Percentiles rank a stretch among this genome's conserved stretches.
These are phyloP conservation scores for Cyrtonyx montezumae DNA, from an alignment of 2,113 vertebrate genomes.

Conservation along the genomic window DNA sequence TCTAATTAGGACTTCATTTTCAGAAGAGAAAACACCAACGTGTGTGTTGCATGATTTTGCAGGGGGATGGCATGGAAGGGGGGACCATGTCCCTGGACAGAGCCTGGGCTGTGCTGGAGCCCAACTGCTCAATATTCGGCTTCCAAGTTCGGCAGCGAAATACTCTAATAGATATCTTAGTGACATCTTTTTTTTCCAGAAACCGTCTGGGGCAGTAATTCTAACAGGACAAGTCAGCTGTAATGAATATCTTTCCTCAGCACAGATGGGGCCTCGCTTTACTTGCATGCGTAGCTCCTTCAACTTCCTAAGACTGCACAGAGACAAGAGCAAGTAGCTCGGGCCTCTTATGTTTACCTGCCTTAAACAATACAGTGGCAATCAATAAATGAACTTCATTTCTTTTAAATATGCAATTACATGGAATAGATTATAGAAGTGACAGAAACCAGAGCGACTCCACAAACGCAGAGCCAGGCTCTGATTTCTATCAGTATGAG, in stretches of 20 bases:
- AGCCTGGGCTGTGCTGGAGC: not conserved
- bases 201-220: slow-evolving; percentile 51
- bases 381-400: slow-evolving; percentile 35
- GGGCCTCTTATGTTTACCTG: slow-evolving; percentile 33
- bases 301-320: not conserved
- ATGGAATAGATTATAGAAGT: slow-evolving; percentile 13
- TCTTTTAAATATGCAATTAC: slow-evolving; percentile 36
- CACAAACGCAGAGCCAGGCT: slow-evolving; percentile 12
- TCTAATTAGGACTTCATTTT: not conserved
- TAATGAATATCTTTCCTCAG: slow-evolving; percentile 56
- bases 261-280: slow-evolving; percentile 59
- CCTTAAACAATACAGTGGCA: slow-evolving; percentile 34
- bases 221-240: slow-evolving; percentile 67
- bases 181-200: not conserved
- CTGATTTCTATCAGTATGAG: slow-evolving; percentile 30
- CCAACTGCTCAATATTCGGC: not conserved
- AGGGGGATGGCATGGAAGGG: not conserved
- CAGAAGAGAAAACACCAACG: not conserved
- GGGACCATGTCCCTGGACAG: not conserved
- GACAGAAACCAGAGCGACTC: slow-evolving; percentile 35
- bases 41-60: not conserved
- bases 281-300: not conserved
- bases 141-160: slow-evolving; percentile 35
- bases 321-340: slow-evolving; percentile 16
- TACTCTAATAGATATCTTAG: slow-evolving; percentile 15